A percentile compares a stretch with the other conserved stretches of the same genome.
These are phyloP conservation scores for Stictonetta naevosa DNA, from an alignment of 2,113 vertebrate genomes.

Conservation along the genomic window DNA sequence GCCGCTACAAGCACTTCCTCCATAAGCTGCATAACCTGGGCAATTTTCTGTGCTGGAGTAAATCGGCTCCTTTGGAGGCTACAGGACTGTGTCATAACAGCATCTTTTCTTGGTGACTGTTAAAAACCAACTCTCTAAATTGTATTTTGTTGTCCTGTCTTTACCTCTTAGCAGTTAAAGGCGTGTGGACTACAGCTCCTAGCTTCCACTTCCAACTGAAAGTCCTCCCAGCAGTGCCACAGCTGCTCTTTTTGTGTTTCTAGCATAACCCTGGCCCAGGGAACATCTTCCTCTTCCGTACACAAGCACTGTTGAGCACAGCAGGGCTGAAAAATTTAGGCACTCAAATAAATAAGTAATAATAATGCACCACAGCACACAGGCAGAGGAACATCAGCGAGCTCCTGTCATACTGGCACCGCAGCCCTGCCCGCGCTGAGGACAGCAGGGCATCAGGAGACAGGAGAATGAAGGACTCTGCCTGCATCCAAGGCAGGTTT, in stretches of 20 bases:
- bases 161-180: neutral
- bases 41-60: neutral
- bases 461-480: neutral
- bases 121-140: neutral
- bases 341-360: neutral
- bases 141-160: neutral
- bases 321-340: neutral
- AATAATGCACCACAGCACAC: accelerated
- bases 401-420: neutral
- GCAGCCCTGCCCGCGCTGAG: neutral
- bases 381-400: neutral
- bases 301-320: neutral
- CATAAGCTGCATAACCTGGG: neutral
- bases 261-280: neutral
- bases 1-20: neutral
- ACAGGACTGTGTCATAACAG: neutral
- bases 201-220: neutral
- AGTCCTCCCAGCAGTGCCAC: neutral
- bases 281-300: neutral
- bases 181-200: neutral
- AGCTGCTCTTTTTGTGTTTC: neutral
- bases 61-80: neutral
- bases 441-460: neutral
- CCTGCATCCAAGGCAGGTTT: neutral
- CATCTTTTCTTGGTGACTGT: neutral